Evolutionary conservation across 2,888 invertebrate species (phyloP).

Genomic region (Holacanthella duospinosa): DNA sequence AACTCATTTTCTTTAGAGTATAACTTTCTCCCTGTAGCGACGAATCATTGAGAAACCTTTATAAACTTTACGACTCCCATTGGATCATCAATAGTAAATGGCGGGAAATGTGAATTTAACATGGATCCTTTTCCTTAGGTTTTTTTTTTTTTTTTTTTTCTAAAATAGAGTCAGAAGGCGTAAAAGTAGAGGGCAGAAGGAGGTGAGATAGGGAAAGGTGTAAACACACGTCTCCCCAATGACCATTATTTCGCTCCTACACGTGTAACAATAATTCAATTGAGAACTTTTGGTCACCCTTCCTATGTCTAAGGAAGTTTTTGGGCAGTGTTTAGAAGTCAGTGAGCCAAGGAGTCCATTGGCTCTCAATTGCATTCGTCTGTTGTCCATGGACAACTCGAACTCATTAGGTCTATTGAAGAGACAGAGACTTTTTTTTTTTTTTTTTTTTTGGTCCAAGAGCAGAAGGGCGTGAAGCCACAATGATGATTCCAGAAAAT

Average conservation of each 20-base stretch:
- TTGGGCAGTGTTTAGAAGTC: neutral
- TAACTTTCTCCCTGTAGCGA: too few relatives aligned
- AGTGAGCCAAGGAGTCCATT: neutral
- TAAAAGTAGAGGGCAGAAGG: neutral
- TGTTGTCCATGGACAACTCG: too few relatives aligned
- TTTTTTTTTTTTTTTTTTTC: neutral
- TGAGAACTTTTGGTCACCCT: neutral
- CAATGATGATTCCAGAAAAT: neutral
- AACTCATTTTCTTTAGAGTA: too few relatives aligned
- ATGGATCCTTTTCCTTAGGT: too few relatives aligned
- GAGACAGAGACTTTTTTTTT: too few relatives aligned
- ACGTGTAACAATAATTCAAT: slow-evolving; percentile 6
- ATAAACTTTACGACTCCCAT: neutral
- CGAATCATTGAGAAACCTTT: too few relatives aligned
- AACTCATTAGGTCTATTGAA: slow-evolving; percentile 1
- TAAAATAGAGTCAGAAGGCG: neutral
- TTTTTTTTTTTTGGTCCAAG: neutral
- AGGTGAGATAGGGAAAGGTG: too few relatives aligned
- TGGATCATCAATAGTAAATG: slow-evolving; percentile 2
- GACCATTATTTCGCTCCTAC: slow-evolving; percentile 5
- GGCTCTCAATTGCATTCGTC: neutral
- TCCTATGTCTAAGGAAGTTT: neutral
- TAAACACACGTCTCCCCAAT: slow-evolving; percentile 2
- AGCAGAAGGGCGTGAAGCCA: neutral
- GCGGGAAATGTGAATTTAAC: neutral